phyloP scores from a whole-genome alignment of 2,797 vertebrate species.

The Streptopelia turtur region DNA sequence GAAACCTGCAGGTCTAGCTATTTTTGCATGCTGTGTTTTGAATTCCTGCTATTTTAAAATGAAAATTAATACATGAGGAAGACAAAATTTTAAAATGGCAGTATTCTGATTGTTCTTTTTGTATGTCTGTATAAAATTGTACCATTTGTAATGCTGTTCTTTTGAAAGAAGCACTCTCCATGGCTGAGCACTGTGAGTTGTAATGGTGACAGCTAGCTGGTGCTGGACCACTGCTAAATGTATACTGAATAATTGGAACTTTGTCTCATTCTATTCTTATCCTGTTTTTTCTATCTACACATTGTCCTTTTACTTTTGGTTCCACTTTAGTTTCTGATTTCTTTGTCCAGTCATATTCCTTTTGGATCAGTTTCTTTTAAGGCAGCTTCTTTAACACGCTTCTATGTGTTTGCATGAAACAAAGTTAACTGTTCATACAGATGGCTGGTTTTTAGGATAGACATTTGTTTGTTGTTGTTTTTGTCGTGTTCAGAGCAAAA shows the following conservation, averaged over 20 bases:
- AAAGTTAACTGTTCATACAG: neutral
- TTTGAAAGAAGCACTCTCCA: neutral
- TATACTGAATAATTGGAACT: neutral
- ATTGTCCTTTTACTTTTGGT: neutral
- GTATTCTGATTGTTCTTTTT: neutral
- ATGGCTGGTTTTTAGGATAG: neutral
- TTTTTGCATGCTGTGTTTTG: neutral
- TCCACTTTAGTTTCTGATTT: neutral
- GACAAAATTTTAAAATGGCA: neutral
- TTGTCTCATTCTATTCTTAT: neutral
- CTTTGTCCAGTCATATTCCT: neutral
- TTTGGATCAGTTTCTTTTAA: neutral
- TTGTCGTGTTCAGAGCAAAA: neutral
- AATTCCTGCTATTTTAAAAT: neutral
- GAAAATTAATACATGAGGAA: neutral
- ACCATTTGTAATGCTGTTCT: neutral
- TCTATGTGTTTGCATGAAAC: neutral
- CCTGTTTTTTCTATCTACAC: neutral
- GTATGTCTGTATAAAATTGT: neutral
- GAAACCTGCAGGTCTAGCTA: neutral
- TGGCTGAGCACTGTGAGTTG: neutral
- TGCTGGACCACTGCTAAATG: neutral
- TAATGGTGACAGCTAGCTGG: neutral
- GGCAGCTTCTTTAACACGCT: rapidly evolving
- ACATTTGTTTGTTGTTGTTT: neutral